Percentiles rank a stretch among this genome's conserved stretches.
phyloP scores from a whole-genome alignment of 2,113 vertebrate species.

The Dipodomys ordii region DNA sequence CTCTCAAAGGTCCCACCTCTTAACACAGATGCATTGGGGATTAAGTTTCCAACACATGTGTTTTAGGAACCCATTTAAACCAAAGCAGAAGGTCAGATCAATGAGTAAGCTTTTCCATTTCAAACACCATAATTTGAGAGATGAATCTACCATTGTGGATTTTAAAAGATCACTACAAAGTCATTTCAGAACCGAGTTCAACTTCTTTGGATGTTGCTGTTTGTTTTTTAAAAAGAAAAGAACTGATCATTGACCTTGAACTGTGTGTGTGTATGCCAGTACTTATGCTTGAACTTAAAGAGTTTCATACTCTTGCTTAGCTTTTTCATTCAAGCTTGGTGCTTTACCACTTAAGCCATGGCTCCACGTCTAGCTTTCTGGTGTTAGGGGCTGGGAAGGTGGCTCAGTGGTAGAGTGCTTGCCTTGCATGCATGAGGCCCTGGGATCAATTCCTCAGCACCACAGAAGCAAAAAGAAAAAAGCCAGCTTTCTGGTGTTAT shows the following conservation, averaged over 20 bases:
- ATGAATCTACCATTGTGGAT: background rate
- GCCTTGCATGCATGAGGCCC: too few species aligned
- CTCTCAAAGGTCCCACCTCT: background rate
- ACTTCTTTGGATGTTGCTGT: constrained; percentile 47
- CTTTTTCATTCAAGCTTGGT: too few species aligned
- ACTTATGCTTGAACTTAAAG: too few species aligned
- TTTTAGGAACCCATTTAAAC: background rate
- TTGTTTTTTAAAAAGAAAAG: background rate
- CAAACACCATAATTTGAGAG: background rate
- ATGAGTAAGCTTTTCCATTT: background rate
- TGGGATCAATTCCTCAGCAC: too few species aligned
- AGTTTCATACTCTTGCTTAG: too few species aligned
- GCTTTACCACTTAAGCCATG: too few species aligned
- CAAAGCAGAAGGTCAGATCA: background rate
- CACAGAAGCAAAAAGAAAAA: too few species aligned
- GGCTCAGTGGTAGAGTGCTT: too few species aligned
- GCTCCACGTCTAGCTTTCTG: too few species aligned
- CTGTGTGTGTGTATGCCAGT: background rate
- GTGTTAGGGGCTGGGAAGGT: too few species aligned
- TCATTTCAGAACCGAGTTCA: background rate
- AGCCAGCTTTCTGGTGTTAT: too few species aligned
- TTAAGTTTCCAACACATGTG: background rate
- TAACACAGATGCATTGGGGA: too few species aligned
- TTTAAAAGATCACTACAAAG: background rate
- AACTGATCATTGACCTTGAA: constrained; percentile 70